A percentile compares a stretch with the other conserved stretches of the same genome.
Conservation (phyloP, 2,113 vertebrate species). For the Falcunculus frontatus region DNA sequence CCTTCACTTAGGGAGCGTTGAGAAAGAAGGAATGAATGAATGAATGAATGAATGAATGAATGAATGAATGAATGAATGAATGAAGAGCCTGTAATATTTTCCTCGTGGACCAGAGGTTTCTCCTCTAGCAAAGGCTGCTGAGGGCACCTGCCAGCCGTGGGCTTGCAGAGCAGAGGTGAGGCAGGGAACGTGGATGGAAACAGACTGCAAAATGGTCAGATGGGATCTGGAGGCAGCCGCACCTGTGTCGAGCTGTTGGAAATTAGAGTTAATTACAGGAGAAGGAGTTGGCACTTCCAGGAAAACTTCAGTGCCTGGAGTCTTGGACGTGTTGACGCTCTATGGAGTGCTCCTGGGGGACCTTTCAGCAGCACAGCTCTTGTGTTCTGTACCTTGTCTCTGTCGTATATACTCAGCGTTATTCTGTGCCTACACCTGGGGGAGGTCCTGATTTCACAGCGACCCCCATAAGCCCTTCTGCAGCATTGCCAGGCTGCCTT, state of each 20-base stretch:
- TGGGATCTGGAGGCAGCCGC: neutral
- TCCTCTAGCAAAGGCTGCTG: neutral
- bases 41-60: neutral
- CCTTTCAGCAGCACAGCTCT: neutral
- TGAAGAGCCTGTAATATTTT: neutral
- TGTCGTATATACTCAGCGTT: neutral
- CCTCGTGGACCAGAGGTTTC: neutral
- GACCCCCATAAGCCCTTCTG: neutral
- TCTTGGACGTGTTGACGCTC: accelerated
- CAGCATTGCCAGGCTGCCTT: neutral
- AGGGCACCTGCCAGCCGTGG: neutral
- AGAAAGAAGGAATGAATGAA: neutral
- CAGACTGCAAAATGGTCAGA: neutral
- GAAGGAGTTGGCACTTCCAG: neutral
- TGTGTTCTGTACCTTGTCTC: neutral
- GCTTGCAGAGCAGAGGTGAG: neutral
- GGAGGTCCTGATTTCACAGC: neutral
- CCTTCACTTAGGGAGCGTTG: neutral
- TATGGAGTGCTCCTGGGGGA: neutral
- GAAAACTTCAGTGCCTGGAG: neutral
- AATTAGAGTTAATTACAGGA: neutral
- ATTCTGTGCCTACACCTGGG: neutral
- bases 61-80: neutral
- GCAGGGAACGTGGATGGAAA: neutral
- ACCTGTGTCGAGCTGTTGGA: neutral